Evolutionary conservation across 2,888 invertebrate species (phyloP), one percentile per base, ranked within the genome.

Genomic region (Camponotus fellah): DNA sequence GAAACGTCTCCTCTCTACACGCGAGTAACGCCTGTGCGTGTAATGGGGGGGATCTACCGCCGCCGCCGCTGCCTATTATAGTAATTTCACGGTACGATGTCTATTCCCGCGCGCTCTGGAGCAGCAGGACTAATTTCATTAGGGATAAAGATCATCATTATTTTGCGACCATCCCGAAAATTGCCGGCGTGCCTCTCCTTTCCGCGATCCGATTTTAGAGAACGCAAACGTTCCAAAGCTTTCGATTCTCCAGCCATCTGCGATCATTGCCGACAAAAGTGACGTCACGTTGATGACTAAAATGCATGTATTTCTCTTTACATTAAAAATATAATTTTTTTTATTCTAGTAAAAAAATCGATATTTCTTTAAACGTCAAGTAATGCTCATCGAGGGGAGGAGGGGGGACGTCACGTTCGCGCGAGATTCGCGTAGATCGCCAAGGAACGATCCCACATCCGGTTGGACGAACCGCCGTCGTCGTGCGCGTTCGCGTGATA

Each of bases 61-160:
- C 87, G 86, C 91, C 86, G 86, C 90, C 88, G 90, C 90, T 88
- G 90, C 91, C 93, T 91, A 94, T 94, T 94, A 94, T 93, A 93
- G 94, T 94, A 94, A 94, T 94, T 94, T 94, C 91, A 93, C 91
- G 94, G 93, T 93, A 92, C 92, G 91, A 91, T 89, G 92, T 93
- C 93, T 93, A 93, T 93, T 92, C 92, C 90, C 90, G 92, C 90
- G 92, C 91, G 91, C 89, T 91, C 88, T 89, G 89, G 86, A 92
- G 92, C 92, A 91, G 91, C 91, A 92, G 90, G 89, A 92, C 94
- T 94, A 94, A 94, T 94, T 94, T 94, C 94, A 94, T 94, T 94
- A 94, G 94, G 93, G 94, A 94, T 94, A 94, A 94, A 94, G 93
- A 94, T 94, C 93, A 93, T 94, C 92, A 94, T 94, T 94, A 94